Base-by-base conservation (phyloP, 1,140 invertebrate species). In the Drosophila aff. region DNA sequence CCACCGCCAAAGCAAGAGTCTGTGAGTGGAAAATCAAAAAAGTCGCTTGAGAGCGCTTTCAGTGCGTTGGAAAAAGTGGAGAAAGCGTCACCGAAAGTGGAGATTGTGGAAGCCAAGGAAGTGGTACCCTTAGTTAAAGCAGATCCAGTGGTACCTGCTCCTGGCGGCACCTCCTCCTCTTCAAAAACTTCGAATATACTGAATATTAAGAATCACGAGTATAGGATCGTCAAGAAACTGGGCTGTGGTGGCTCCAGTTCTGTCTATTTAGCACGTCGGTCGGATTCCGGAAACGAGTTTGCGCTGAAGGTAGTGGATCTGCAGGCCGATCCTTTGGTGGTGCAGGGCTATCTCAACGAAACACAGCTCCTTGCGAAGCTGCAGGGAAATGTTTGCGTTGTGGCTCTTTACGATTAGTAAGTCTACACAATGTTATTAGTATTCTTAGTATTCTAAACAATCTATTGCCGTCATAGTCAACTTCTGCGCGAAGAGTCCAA, bases 321-420 rank as follows among this genome's bases (percentile, higher is more conserved):
- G 60, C 94, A 94, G 16, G 95, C 96, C 40, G 96, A 98, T 93
- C 94, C 95, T 21, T 93, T 95, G 4, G 94, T 96, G 49, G 95
- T 96, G 1, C 94, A 96, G 77, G 96, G 97, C 8, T 99, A 97
- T 93, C 94, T 97, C 36, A 98, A 99, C 92, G 99, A 99, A 94
- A 97, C 99, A 43, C 94, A 95, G 68, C 94, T 99, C 69, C 93
- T 99, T n/a, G 92, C 96, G 53, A 96, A 96, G 89, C 94, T 99
- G 41, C 97, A 98, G 93, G 95, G 96, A 50, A 96, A 96, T 72
- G 94, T 96, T 49, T 94, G 95, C 77, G 97, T 99, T 49, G 96
- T 99, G 75, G 95, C 95, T 64, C 96, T 99, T 90, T 96, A 95
- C 93, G 97, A 98, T 90, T 98, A 96, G 98, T 99, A 94, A 96